Conservation (phyloP, 1,140 invertebrate species). For the Sycophaga agraensis region DNA sequence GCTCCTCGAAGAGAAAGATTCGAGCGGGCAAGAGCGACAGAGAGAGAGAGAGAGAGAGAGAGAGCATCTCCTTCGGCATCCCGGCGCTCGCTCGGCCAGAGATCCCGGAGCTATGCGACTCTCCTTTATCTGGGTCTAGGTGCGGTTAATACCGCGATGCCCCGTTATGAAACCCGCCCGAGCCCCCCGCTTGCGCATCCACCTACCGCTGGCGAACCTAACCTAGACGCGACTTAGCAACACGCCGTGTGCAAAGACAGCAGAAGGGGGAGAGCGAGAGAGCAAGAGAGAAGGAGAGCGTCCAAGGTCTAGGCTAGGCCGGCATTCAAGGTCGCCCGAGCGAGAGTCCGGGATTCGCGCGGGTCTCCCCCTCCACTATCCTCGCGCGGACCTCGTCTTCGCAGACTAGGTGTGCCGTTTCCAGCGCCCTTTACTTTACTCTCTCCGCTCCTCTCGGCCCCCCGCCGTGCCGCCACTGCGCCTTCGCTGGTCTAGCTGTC, state of each 20-base stretch:
- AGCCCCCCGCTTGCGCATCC: too few species aligned
- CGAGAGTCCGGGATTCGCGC: neutral
- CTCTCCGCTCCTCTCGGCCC: neutral
- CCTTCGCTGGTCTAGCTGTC: neutral
- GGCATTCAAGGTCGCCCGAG: conserved; percentile 25
- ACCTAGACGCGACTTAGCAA: conserved; percentile 12
- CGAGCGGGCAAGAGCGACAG: neutral
- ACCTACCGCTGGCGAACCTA: too few species aligned
- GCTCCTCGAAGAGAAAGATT: too few species aligned
- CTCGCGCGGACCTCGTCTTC: too few species aligned
- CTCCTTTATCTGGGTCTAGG: conserved; percentile 36
- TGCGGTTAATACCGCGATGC: conserved; percentile 39
- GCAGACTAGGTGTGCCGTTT: too few species aligned
- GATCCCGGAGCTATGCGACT: neutral
- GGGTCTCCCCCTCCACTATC: neutral
- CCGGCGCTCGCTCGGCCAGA: neutral
- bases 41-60: neutral
- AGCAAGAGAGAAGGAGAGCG: neutral
- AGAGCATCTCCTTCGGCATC: neutral
- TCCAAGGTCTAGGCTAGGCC: conserved; percentile 28
- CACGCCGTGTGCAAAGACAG: neutral
- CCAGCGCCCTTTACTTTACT: too few species aligned
- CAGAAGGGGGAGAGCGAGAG: neutral
- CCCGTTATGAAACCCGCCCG: conserved; percentile 13
- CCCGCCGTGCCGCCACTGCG: neutral